Evolutionary conservation across 2,113 vertebrate species (phyloP).

Genomic region (Hemibagrus wyckioides): DNA sequence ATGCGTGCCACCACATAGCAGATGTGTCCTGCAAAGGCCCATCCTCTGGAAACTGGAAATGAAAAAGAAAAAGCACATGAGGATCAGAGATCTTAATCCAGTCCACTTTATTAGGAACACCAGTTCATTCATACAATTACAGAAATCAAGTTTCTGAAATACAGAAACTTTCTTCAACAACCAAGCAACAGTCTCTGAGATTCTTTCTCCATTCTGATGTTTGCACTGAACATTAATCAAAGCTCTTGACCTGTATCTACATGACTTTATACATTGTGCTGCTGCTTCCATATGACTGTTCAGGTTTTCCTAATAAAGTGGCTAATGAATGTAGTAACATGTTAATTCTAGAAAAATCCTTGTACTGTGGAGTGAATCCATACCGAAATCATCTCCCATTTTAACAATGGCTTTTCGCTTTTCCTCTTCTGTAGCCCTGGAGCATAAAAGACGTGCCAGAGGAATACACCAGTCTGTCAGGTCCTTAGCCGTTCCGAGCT

Average conservation of each 20-base stretch:
- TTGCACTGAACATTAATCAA: no score
- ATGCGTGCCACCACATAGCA: neutral
- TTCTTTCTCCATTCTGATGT: no score
- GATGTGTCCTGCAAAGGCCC: neutral
- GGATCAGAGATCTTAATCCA: neutral
- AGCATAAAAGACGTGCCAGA: neutral
- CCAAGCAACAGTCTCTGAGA: no score
- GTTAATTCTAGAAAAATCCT: no score
- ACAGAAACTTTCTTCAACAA: no score
- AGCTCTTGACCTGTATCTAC: no score
- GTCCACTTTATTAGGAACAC: neutral
- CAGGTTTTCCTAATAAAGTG: no score
- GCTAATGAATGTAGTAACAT: no score
- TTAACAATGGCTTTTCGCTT: neutral
- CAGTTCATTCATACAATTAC: neutral
- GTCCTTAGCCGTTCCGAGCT: neutral
- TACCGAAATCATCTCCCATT: constrained; percentile 15
- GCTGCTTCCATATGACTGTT: no score
- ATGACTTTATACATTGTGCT: no score
- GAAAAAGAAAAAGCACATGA: neutral
- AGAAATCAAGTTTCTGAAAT: neutral
- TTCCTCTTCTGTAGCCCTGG: neutral
- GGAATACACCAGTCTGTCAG: neutral
- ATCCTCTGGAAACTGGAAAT: neutral
- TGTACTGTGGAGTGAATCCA: no score